Evolutionary conservation across 2,888 invertebrate species (phyloP), one percentile per base, ranked within the genome.

Genomic region (Thymelicus lineola): DNA sequence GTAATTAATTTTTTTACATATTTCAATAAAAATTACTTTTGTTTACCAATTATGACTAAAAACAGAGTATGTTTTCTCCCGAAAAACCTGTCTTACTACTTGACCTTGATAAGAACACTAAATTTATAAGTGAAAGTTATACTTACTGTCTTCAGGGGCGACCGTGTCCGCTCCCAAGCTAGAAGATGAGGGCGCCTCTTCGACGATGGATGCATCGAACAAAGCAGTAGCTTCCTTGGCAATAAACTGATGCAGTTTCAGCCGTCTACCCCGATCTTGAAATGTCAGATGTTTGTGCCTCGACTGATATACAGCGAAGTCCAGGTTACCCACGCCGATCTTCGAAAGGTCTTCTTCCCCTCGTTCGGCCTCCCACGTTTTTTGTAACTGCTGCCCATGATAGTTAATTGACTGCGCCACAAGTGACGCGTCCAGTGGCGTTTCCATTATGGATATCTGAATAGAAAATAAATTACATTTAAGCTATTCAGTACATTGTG

Each of bases 201-300:
- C 94, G 80, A 84, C 84, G 46, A 92, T 83, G 45, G 88, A 94
- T 74, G 88, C 85, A 85, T 94, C 96, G 85, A 97, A 98, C 75
- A 98, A 93, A 63, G 96, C 94, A 81, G 95, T 95, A 1, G 98
- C 97, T 88, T 98, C 98, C 81, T 97, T 97, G 10, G 97, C 96
- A 79, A 98, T 95, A 88, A 98, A 98, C 82, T 97, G 97, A 82
- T 98, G 97, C 55, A 98, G 92, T 83, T 97, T 97, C 67, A 97
- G 88, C 28, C 97, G 94, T 85, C 97, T 97, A 0, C 97, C 96
- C 72, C 97, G 95, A 86, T 97, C 97, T 87, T 97, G 97, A 86
- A 97, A 97, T 66, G 97, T 96, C 53, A 97, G 94, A 78, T 96
- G 96, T 85, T 97, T 97, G 82, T 97, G 97, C 36, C 97, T 94